Evolutionary conservation across 2,888 invertebrate species (phyloP), one percentile per base, ranked within the genome.

Genomic region (Carterocephalus palaemon): DNA sequence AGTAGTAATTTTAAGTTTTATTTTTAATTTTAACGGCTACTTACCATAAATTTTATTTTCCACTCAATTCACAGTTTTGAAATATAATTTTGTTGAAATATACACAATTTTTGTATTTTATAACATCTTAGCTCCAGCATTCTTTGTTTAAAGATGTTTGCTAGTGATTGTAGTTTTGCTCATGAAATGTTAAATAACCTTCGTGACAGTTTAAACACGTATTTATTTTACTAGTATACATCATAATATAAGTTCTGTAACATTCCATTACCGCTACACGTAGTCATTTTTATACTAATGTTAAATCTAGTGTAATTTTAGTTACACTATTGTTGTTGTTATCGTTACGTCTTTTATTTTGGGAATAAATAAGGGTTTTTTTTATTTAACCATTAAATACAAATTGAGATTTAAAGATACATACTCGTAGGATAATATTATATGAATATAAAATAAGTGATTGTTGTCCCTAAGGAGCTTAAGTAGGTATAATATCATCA

Each of bases 1-100:
- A 89, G 64, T 90, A 88, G 64, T 52, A 48, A 24, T 12, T 19
- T 40, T 41, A 39, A 33, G 33, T 46, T 52, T 70, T 73, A 64
- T 67, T 70, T 69, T 64, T 58, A 52, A 49, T 49, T 59, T 55
- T 59, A 52, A n/a, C n/a, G n/a, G n/a, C n/a, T n/a, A n/a, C n/a
- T 46, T 52, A 54, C 45, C 47, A 39, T 47, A 46, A 45, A 48
- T 57, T 56, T 49, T 20, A 34, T 48, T 50, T 36, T 48, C n/a
- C 19, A 26, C 20, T 45, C 28, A 31, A 20, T 43, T 46, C 43
- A 39, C 48, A 33, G 37, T 46, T 54, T 54, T 49, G 3, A 12
- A 12, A 12, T 26, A 10, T 26, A 4, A 15, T 7, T 13, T 28
- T 9, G n/a, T 3, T n/a, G n/a, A 1, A 28, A n/a, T n/a, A 6